Conservation (phyloP, 1,140 invertebrate species). For the Sitobion miscanthi region DNA sequence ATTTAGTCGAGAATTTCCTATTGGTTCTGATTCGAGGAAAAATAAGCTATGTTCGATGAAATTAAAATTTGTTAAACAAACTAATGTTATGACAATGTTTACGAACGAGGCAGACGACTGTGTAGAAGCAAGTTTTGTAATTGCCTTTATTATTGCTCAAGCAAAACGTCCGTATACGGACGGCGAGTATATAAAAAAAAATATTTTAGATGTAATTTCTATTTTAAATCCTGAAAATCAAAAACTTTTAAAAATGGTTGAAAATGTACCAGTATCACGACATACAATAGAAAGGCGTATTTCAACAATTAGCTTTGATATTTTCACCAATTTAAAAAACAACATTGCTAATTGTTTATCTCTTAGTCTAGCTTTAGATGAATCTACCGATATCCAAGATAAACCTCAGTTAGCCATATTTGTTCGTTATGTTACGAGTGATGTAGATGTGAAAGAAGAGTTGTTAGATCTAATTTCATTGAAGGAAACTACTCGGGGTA, state of each 20-base stretch:
- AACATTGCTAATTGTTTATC: conserved; percentile 18
- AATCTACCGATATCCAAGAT: conserved; percentile 27
- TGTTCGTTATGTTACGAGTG: conserved; percentile 28
- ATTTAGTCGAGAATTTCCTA: conserved; percentile 23
- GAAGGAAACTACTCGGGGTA: neutral
- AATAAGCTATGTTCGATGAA: conserved; percentile 18
- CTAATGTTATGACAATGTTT: conserved; percentile 17
- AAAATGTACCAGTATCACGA: neutral
- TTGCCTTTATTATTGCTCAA: conserved; percentile 23
- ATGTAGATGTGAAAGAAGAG: conserved; percentile 27
- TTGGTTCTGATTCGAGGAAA: neutral
- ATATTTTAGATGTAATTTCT: conserved; percentile 31
- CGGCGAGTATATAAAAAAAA: neutral
- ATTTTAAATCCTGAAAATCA: conserved; percentile 39
- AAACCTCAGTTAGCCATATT: neutral
- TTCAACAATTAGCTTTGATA: conserved; percentile 33
- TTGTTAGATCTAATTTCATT: too few species aligned
- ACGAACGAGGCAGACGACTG: conserved; percentile 7
- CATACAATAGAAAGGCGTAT: conserved; percentile 24
- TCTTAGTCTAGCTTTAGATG: conserved; percentile 20
- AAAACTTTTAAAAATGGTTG: conserved; percentile 41
- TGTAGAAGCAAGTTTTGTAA: conserved; percentile 37
- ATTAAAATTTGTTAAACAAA: conserved; percentile 30
- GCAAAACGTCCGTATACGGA: neutral
- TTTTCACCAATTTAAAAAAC: conserved; percentile 35